Conservation (phyloP, 1,140 invertebrate species). For the Elymnias hypermnestra region DNA sequence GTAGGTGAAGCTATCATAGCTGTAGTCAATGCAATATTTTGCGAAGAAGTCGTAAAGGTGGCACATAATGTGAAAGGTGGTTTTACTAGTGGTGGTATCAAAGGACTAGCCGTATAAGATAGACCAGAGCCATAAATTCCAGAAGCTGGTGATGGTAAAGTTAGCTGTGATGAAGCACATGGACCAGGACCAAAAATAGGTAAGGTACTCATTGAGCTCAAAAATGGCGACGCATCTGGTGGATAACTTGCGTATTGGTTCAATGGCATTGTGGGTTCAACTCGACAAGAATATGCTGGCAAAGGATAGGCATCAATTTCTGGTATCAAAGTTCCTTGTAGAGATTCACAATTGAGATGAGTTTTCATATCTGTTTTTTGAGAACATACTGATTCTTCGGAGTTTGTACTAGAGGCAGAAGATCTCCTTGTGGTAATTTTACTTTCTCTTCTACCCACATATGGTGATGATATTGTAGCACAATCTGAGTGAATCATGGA, state of each 20-base stretch:
- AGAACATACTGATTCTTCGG: slow-evolving; percentile 77
- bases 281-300: slow-evolving; percentile 63
- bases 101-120: slow-evolving; percentile 72
- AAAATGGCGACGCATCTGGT: slow-evolving; percentile 75
- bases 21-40: slow-evolving; percentile 86
- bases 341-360: slow-evolving; percentile 45
- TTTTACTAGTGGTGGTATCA: slow-evolving; percentile 43
- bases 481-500: slow-evolving; percentile 77
- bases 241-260: slow-evolving; percentile 72
- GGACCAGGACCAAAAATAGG: slow-evolving; percentile 76
- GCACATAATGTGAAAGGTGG: slow-evolving; percentile 78
- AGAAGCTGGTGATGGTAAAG: slow-evolving; percentile 79
- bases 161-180: slow-evolving; percentile 74
- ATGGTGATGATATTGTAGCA: slow-evolving; percentile 80
- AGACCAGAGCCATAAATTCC: slow-evolving; percentile 79
- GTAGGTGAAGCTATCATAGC: slow-evolving; percentile 81
- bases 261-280: slow-evolving; percentile 67
- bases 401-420: slow-evolving; percentile 81
- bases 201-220: slow-evolving; percentile 77
- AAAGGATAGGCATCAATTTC: slow-evolving; percentile 68
- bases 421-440: slow-evolving; percentile 83
- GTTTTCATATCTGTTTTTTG: slow-evolving; percentile 61
- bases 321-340: slow-evolving; percentile 50
- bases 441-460: slow-evolving; percentile 82
- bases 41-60: slow-evolving; percentile 86